Conservation (phyloP, 2,113 vertebrate species). For the Eclectus roratus region DNA sequence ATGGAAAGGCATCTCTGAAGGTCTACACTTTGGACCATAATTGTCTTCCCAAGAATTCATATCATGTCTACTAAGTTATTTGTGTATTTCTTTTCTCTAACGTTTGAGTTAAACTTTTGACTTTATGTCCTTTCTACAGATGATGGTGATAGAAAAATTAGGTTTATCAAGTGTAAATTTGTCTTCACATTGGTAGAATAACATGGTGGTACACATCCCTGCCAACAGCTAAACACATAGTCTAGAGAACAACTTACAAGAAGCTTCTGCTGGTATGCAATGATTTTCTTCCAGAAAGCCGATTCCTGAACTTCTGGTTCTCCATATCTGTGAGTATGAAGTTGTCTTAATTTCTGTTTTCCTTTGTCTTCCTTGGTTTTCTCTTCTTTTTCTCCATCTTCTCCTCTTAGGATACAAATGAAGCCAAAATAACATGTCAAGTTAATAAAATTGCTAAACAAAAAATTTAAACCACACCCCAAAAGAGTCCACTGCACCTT, state of each 20-base stretch:
- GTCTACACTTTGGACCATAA: not conserved
- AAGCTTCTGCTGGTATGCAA: conserved; percentile 93
- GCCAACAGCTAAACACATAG: not conserved
- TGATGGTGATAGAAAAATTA: not conserved
- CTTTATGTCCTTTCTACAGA: not conserved
- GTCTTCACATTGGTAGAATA: not conserved
- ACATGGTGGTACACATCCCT: not conserved
- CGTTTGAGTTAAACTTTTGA: not conserved
- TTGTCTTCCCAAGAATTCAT: not conserved
- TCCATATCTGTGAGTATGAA: conserved; percentile 81
- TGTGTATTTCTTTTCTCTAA: not conserved
- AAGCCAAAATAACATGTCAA: not conserved
- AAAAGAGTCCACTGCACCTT: not conserved
- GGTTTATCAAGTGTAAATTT: not conserved
- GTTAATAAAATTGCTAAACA: not conserved
- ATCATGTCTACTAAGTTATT: not conserved
- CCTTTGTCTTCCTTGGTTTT: conserved; percentile 80
- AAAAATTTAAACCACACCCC: not conserved
- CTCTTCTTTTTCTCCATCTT: conserved; percentile 81
- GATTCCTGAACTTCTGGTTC: conserved; percentile 92
- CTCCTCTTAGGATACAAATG: conserved; percentile 70
- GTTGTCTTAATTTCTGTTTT: conserved; percentile 81
- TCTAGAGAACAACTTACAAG: conserved; percentile 78
- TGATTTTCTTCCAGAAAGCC: conserved; percentile 94
- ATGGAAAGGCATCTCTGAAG: not conserved